Base-by-base conservation (phyloP, 2,888 invertebrate species). In the Liopterus haemorrhoidalis region DNA sequence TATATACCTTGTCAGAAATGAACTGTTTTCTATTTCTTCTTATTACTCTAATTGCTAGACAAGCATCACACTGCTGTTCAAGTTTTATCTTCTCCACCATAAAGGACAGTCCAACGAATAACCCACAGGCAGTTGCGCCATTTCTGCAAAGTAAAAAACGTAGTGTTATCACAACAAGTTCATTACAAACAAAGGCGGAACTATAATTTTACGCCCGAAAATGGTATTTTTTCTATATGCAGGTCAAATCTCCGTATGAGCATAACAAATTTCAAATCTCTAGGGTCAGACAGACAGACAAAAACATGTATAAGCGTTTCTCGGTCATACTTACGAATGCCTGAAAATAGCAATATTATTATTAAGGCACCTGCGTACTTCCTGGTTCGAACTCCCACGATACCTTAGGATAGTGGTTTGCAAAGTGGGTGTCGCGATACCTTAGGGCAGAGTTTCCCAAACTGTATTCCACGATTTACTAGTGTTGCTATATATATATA, bases 51-150 rank as follows among this genome's bases (percentile, higher is more conserved):
- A 72, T 69, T 2, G 71, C 70, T 42, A 68, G 61, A 43, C 69
- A 70, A 14, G 72, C 69, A 49, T 75, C 73, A 48, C 72, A 71
- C 43, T 67, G 63, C 24, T 70, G 70, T 55, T 74, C 73, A 5
- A 69, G 53, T 43, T 70, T 66, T 56, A 74, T 71, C 57, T 70
- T 68, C 50, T 73, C 72, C 12, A 73, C 61, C 5, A 73, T 46
- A 48, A 70, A 70, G 9, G 63, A 63, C 46, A 69, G 47, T 1
- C 71, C 69, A 20, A 70, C 54, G 50, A 69, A 74, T 14, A 73
- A 54, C 8, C 73, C 74, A 52, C 67, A 64, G 6, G 67, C 67
- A 6, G 61, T 69, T 8, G 67, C 65, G 4, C 74, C 73, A 55
- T 74, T 67, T 47, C 74, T 74, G 49, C 48, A 64, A 61, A 19